Evolutionary conservation across 2,113 vertebrate species (phyloP), one percentile per base, ranked within the genome.

Genomic region (Nettapus auritus): DNA sequence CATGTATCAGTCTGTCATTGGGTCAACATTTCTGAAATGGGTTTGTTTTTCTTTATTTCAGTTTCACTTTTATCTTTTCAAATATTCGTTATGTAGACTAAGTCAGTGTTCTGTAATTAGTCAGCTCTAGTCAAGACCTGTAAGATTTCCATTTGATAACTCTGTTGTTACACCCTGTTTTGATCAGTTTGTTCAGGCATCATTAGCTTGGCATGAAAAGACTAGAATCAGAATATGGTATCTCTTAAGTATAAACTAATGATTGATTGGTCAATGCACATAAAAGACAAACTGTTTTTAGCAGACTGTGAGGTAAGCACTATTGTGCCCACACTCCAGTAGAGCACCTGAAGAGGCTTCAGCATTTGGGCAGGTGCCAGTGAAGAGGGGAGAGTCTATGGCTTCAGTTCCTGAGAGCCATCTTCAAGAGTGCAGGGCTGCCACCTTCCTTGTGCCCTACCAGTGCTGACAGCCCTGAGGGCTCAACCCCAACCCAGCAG

Each of bases 351-450:
- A 34, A 79, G 14, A 80, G 5, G 11, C 34, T 60, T 64, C 25
- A 64, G 6, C 5, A 42, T 10, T 12, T 1, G 4, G 16, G 10
- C 34, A 73, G 44, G 5, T 20, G 6, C 1, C 1, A 0, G 11
- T 34, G 33, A 48, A 22, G 22, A 57, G 8, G 11, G 19, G 63
- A 62, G 20, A 19, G 57, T 86, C 8, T 3, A 13, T 13, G 23
- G 25, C 22, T n/a, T n/a, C 0, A 2, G 18, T 4, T 80, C 21
- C 13, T 13, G 1, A 6, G 14, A 64, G 22, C 6, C 5, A 12
- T 64, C 15, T 31, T 44, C 20, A 64, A 10, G 2, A 4, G 2
- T 28, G 16, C 16, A 34, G 20, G 82, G 10, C 21, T 86, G 42
- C 14, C 53, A 60, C 10, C 16, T 71, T 71, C 1, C 5, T 86